Evolutionary conservation across 92 coral and sea anemone genomes (phyloP), one percentile per base, ranked within the genome.

Genomic region (Porites lobata): DNA sequence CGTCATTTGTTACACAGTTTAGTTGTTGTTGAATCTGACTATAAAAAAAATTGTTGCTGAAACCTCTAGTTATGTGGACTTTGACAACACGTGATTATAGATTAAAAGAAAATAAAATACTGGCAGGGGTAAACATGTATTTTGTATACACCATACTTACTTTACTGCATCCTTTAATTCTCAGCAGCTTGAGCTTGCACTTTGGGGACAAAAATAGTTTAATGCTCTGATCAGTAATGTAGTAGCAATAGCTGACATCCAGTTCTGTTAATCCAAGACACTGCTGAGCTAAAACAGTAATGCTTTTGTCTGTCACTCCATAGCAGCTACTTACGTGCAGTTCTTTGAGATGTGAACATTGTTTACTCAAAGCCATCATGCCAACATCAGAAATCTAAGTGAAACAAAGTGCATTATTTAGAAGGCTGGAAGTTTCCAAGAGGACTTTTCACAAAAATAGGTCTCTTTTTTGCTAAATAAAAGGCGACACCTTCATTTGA

Each of bases 261-360:
- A 95, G 82, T 65, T 88, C 98, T 81, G 67, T 82, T 82, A 95
- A 77, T 20, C 72, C 52, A 17, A 62, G 56, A 29, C 94, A 88
- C 70, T 83, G 65, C 51, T 50, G 85, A 17, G 93, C 90, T 71
- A 95, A 63, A 50, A 82, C 62, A 78, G 50, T 77, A 1, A 95
- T 79, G 14, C 93, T 86, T 81, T 76, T 77, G 89, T 95, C 96
- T 72, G 98, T 85, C 22, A 95, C 93, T 62, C 98, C 98, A 91
- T 95, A 95, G 54, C 94, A 93, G 66, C 96, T 93, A 59, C 98
- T 95, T 65, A 95, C 96, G 89, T 87, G 83, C 29, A 95, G 83
- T 53, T 93, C 96, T 79, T 71, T 57, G 61, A 95, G 94, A 62
- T 87, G 89, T 75, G 72, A 63, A 69, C 96, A 95, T 52, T 79